Evolutionary conservation across 2,888 invertebrate species (phyloP).

Genomic region (Rhagium mordax): DNA sequence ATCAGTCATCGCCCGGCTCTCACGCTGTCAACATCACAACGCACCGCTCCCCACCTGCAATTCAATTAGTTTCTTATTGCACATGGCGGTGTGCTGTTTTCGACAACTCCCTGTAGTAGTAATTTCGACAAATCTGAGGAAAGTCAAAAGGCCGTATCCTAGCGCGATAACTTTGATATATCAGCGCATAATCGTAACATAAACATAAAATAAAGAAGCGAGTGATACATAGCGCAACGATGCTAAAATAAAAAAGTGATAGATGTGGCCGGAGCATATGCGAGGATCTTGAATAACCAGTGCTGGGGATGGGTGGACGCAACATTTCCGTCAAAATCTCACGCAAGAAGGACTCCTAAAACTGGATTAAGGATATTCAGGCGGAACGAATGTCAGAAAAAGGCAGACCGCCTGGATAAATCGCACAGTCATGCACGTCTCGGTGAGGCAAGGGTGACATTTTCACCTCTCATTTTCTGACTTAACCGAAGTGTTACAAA

Average conservation of each 20-base stretch:
- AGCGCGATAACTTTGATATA: not conserved
- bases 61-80: too few relatives aligned
- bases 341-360: conserved; percentile 36
- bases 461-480: conserved; percentile 5
- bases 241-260: conserved; percentile 8
- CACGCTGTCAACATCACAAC: too few relatives aligned
- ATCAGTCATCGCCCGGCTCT: too few relatives aligned
- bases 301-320: conserved; percentile 30
- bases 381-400: conserved; percentile 33
- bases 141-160: too few relatives aligned
- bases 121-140: too few relatives aligned
- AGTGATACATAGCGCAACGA: not conserved
- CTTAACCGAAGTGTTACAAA: not conserved
- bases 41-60: too few relatives aligned
- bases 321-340: conserved; percentile 35
- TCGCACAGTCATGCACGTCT: conserved; percentile 36
- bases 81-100: too few relatives aligned
- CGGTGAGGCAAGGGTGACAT: conserved; percentile 15
- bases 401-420: conserved; percentile 32
- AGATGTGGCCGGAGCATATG: not conserved
- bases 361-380: conserved; percentile 39
- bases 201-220: not conserved
- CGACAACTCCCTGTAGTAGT: too few relatives aligned
- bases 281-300: conserved; percentile 12
- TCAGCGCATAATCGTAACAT: conserved; percentile 13